Evolutionary conservation across 2,113 vertebrate species (phyloP).

Genomic region (Cyphomyrus plagiostoma): DNA sequence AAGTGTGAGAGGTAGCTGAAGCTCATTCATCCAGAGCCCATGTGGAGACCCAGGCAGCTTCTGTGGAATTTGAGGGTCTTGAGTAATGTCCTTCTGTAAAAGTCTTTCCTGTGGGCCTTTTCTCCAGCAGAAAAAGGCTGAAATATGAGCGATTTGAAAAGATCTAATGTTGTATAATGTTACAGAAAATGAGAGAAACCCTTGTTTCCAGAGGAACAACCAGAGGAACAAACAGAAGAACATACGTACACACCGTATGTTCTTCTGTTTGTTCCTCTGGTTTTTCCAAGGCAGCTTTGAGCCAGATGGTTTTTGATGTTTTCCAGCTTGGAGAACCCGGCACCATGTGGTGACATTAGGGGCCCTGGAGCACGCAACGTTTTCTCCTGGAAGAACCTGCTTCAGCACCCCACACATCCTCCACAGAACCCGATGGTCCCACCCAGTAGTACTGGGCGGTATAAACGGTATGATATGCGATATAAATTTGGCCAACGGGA

Average conservation of each 20-base stretch:
- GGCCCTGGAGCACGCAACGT: background rate
- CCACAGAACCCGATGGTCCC: background rate
- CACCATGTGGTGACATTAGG: background rate
- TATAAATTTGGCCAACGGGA: no score
- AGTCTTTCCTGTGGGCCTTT: background rate
- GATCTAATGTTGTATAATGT: background rate
- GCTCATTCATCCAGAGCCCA: background rate
- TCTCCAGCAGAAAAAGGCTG: background rate
- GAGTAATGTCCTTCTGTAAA: conserved; percentile 21
- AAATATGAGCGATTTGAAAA: background rate
- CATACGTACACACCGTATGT: no score
- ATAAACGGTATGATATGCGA: no score
- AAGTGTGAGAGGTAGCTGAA: conserved; percentile 14
- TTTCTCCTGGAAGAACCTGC: background rate
- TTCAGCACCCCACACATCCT: background rate
- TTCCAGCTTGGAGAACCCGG: background rate
- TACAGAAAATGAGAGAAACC: background rate
- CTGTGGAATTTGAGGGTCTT: background rate
- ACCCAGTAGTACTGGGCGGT: background rate
- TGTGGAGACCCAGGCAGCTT: conserved; percentile 24
- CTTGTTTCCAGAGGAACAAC: no score
- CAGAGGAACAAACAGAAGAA: no score
- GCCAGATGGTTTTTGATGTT: background rate
- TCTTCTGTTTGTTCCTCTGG: background rate
- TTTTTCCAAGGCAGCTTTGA: background rate